Base-by-base conservation (phyloP, 2,888 invertebrate genomes). In the Eubasilissa splendida region DNA sequence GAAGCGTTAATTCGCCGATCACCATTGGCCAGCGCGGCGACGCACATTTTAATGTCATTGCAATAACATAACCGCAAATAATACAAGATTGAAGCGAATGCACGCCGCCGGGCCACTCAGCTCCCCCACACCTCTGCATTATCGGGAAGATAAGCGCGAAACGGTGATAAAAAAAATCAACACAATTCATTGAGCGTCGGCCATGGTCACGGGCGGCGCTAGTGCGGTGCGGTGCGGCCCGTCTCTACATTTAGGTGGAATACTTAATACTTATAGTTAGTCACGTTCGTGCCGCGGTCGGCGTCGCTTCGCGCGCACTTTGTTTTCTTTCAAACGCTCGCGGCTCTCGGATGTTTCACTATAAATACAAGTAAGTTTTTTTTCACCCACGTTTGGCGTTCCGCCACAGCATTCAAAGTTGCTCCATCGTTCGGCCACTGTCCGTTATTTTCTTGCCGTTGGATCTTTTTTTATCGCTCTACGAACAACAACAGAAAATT, bases 311-410 rank as follows among this genome's bases (percentile, higher is more conserved):
- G 60, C 75, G 75, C 75, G 60, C 14, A 14, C 60, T 63, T 50
- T 5, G 50, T n/a, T 71, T 53, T 33, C 22, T 56, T 7, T n/a
- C 71, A n/a, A 10, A 33, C 54, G 22, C 2, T 71, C 59, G 58
- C 58, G 31, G n/a, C 42, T 4, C 53, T 75, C 42, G 50, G 56
- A 78, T 78, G 78, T 73, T 73, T 60, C 78, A 78, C 50, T 73
- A 78, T 50, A 78, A 73, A 63, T 73, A 78, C 54, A 78, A 78
- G 78, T 78, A 78, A 78, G 78, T 56, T 60, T 75, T 60, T 75
- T 12, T 60, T 60, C 60, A 14, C 70, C n/a, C 33, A 50, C 50
- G 50, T 60, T 60, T 75, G 75, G 75, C 75, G 52, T 14, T 50
- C 31, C 22, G 75, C 75, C 75, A 75, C 60, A 0, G 2, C 42